Evolutionary conservation across 2,113 vertebrate genomes (phyloP).

Genomic region (Thalassoma bifasciatum): DNA sequence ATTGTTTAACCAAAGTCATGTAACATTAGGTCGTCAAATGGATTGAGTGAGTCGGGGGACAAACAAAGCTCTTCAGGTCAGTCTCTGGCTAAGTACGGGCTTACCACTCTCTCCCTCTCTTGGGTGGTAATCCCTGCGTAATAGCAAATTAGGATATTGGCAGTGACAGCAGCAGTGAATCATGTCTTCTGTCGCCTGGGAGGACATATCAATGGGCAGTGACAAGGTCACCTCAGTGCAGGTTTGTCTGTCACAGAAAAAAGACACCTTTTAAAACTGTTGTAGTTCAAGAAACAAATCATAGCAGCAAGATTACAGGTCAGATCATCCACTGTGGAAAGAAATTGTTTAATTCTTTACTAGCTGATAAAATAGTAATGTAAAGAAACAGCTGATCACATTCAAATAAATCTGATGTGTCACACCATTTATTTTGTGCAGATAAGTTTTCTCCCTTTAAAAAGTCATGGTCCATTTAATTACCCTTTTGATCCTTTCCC

Average conservation of each 20-base stretch:
- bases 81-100: conserved; percentile 65
- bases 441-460: too few species aligned
- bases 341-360: not conserved
- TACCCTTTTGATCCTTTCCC: too few species aligned
- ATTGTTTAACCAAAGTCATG: not conserved
- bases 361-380: too few species aligned
- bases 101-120: conserved; percentile 57
- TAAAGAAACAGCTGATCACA: too few species aligned
- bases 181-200: conserved; percentile 42
- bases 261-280: not conserved
- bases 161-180: conserved; percentile 60
- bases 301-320: not conserved
- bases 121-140: conserved; percentile 63
- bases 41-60: conserved; percentile 5
- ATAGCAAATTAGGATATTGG: conserved; percentile 69
- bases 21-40: not conserved
- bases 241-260: not conserved
- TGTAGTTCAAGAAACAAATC: not conserved
- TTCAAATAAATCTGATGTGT: too few species aligned
- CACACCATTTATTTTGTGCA: too few species aligned
- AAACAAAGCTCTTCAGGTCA: conserved; percentile 61
- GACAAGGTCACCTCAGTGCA: conserved; percentile 34
- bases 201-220: conserved; percentile 31
- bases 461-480: too few species aligned
- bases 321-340: not conserved